phyloP scores from a whole-genome alignment of 2,113 vertebrate genomes.

The Sus scrofa region DNA sequence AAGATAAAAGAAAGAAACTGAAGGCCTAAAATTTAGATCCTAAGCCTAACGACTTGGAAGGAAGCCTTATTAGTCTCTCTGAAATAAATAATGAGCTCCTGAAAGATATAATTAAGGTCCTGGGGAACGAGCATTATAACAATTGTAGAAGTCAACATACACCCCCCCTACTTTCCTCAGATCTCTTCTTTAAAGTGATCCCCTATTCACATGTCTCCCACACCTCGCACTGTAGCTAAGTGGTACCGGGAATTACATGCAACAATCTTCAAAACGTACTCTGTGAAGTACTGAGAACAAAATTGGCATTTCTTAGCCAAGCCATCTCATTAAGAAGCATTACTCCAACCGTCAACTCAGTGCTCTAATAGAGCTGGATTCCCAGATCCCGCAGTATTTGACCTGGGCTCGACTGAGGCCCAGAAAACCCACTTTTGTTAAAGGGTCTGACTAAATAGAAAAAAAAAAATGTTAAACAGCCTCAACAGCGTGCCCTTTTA shows the following conservation, averaged over 20 bases:
- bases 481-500: background rate
- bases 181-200: background rate
- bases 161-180: background rate
- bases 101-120: conserved; percentile 54
- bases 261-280: background rate
- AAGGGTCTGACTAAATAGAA: background rate
- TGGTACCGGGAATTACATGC: background rate
- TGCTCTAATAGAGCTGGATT: background rate
- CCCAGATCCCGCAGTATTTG: background rate
- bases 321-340: background rate
- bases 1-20: conserved; percentile 10
- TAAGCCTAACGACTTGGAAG: background rate
- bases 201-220: background rate
- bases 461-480: conserved; percentile 20
- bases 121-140: background rate
- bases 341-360: background rate
- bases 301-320: conserved; percentile 1
- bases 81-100: conserved; percentile 37
- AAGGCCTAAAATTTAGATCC: background rate
- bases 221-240: background rate
- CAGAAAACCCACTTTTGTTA: background rate
- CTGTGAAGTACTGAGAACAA: background rate
- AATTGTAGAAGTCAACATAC: conserved; percentile 5
- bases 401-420: background rate
- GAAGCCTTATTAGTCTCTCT: conserved; percentile 17